These are phyloP conservation scores for Parasteatoda tepidariorum DNA, from an alignment of 1,140 invertebrate species.

Conservation along the genomic window DNA sequence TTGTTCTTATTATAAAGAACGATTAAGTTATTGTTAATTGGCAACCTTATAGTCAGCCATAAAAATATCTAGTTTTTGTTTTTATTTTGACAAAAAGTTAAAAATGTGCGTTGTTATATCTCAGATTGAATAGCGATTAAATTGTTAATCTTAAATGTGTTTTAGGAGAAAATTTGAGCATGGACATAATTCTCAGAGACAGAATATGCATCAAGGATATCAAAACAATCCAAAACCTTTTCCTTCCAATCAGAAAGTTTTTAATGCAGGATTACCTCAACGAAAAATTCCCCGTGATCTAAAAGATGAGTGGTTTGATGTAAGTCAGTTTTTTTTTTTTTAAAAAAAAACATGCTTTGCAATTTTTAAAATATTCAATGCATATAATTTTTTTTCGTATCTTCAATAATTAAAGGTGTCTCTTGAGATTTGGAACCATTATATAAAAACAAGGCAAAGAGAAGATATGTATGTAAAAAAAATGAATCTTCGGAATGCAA, in stretches of 20 bases:
- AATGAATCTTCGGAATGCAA: constrained; percentile 82
- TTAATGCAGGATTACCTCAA: background rate
- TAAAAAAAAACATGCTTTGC: background rate
- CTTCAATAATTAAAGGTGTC: constrained; percentile 72
- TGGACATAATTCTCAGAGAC: constrained; percentile 36
- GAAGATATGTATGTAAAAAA: constrained; percentile 82
- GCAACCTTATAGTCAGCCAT: too few relatives aligned
- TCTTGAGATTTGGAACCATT: constrained; percentile 82
- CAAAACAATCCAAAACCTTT: constrained; percentile 18
- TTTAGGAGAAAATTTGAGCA: constrained; percentile 40
- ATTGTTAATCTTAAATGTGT: background rate
- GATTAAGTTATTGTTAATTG: too few relatives aligned
- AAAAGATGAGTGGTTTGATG: constrained; percentile 50
- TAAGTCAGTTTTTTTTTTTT: background rate
- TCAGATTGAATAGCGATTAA: too few relatives aligned
- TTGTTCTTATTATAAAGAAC: too few relatives aligned
- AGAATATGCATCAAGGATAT: constrained; percentile 29
- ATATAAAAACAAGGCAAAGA: constrained; percentile 81
- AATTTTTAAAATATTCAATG: background rate
- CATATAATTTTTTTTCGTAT: background rate
- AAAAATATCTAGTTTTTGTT: too few relatives aligned
- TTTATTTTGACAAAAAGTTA: too few relatives aligned
- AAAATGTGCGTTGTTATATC: too few relatives aligned
- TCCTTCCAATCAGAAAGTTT: constrained; percentile 2
- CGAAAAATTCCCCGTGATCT: constrained; percentile 17